phyloP scores from a whole-genome alignment of 2,113 vertebrate genomes.

The Pelodiscus sinensis region DNA sequence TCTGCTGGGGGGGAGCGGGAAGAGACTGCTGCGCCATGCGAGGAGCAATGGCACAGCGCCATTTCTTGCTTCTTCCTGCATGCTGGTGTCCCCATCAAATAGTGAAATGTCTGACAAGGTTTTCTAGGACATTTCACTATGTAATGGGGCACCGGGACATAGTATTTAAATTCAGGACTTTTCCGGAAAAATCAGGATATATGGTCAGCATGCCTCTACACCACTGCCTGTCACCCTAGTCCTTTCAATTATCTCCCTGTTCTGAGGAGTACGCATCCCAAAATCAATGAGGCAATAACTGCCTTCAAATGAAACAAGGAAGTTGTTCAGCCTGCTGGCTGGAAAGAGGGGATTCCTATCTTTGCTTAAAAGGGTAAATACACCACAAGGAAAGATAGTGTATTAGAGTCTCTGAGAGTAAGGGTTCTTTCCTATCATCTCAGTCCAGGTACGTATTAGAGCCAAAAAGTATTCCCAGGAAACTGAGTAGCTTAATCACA shows the following conservation, averaged over 20 bases:
- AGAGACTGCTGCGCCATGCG: too few species aligned
- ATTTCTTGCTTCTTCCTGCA: too few species aligned
- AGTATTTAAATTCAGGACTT: too few species aligned
- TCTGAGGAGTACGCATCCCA: neutral
- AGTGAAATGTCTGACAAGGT: too few species aligned
- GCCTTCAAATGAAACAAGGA: neutral
- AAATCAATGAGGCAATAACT: neutral
- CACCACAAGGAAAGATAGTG: slow-evolving; percentile 40
- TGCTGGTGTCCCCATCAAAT: too few species aligned
- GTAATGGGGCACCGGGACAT: too few species aligned
- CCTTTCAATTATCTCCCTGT: neutral
- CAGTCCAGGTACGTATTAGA: neutral
- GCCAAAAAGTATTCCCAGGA: neutral
- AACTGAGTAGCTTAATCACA: slow-evolving; percentile 3
- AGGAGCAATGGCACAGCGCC: too few species aligned
- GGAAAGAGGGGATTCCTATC: neutral
- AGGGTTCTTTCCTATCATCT: slow-evolving; percentile 6
- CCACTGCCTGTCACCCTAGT: neutral
- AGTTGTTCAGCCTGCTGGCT: neutral
- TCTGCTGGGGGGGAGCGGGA: too few species aligned
- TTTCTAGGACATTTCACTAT: too few species aligned
- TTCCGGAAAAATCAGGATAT: too few species aligned
- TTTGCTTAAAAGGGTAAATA: slow-evolving; percentile 50
- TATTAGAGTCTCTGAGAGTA: slow-evolving; percentile 26
- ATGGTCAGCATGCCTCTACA: neutral